Percentiles rank a stretch among this genome's conserved stretches.
phyloP scores from a whole-genome alignment of 2,888 invertebrate species.

The Noctua janthina region DNA sequence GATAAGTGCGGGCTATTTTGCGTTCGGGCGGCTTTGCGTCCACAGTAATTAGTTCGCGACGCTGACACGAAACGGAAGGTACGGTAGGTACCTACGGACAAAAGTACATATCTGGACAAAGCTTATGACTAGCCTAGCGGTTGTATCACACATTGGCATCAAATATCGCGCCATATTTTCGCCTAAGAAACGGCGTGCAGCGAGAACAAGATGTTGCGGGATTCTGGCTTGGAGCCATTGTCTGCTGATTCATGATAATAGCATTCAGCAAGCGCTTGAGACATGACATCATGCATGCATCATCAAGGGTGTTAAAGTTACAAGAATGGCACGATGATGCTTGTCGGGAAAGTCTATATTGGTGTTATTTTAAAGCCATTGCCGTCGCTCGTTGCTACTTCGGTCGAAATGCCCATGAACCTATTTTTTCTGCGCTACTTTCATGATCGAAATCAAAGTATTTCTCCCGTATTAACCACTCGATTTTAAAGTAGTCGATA shows the following conservation, averaged over 20 bases:
- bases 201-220: background rate
- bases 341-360: background rate
- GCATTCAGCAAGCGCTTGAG: constrained; percentile 3
- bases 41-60: background rate
- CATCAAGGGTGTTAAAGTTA: constrained; percentile 1
- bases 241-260: constrained; percentile 37
- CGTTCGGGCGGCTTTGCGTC: background rate
- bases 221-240: constrained; percentile 43
- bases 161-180: background rate
- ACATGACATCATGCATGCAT: constrained; percentile 40
- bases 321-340: background rate
- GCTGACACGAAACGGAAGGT: background rate
- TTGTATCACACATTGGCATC: background rate
- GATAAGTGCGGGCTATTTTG: too few species aligned
- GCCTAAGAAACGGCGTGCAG: background rate
- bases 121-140: background rate
- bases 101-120: background rate
- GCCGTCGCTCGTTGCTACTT: background rate
- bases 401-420: background rate
- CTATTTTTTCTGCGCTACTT: background rate
- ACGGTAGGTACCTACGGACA: too few species aligned
- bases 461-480: background rate
- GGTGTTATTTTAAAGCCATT: background rate
- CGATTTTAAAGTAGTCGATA: too few species aligned
- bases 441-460: background rate